phyloP scores from a whole-genome alignment of 2,888 invertebrate species.

The Phytoseiulus persimilis region DNA sequence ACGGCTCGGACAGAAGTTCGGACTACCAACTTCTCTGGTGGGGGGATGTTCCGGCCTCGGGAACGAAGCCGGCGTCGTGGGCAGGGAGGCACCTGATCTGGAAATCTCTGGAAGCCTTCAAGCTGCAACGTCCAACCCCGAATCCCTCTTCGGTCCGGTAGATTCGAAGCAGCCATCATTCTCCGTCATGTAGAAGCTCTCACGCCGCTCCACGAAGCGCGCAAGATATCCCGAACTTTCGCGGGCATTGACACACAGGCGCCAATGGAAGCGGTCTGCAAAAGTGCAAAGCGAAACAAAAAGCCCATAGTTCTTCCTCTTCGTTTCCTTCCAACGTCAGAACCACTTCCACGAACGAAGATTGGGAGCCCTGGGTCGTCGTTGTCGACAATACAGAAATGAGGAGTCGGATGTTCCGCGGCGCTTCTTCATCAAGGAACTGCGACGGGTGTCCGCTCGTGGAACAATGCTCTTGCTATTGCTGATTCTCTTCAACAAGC shows the following conservation, averaged over 20 bases:
- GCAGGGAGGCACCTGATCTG: neutral
- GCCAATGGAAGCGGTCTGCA: neutral
- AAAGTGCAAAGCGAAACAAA: neutral
- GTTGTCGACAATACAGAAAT: neutral
- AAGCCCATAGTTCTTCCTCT: neutral
- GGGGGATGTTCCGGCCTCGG: no score
- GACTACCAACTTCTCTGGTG: no score
- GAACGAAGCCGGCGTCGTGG: neutral
- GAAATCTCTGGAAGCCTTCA: neutral
- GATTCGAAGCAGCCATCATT: neutral
- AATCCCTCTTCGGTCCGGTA: neutral
- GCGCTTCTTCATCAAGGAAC: neutral
- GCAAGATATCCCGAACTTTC: neutral
- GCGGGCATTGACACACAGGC: neutral
- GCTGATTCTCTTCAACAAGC: neutral
- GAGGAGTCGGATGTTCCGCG: neutral
- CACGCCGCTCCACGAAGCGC: neutral
- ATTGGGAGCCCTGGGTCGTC: neutral
- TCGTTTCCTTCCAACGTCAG: neutral
- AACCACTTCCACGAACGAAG: neutral
- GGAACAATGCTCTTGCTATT: neutral
- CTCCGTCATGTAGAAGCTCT: neutral
- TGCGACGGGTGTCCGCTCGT: neutral
- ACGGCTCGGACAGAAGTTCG: no score
- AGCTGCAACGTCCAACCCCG: neutral